These are phyloP conservation scores for Macroglossus sobrinus DNA, from an alignment of 2,113 vertebrate species.

Conservation along the genomic window DNA sequence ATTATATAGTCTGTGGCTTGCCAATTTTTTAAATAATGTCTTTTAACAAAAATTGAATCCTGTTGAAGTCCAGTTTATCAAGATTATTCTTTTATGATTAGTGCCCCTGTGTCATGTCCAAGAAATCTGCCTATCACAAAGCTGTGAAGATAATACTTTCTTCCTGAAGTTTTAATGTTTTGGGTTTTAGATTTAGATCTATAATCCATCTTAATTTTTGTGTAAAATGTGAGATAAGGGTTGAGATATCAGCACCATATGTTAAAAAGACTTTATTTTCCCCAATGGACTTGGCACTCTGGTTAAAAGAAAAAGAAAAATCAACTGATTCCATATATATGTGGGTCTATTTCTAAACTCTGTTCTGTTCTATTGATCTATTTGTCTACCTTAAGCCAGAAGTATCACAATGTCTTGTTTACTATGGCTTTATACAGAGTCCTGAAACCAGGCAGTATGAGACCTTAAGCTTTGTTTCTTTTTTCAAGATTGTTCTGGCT, in stretches of 20 bases:
- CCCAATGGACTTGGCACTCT: not conserved
- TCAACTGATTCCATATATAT: not conserved
- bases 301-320: constrained; percentile 12
- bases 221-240: not conserved
- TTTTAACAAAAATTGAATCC: constrained; percentile 11
- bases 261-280: not conserved
- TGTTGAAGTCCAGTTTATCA: not conserved
- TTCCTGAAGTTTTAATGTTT: not conserved
- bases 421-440: not conserved
- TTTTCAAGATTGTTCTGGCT: not conserved
- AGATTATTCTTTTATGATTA: not conserved
- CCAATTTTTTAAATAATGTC: not conserved
- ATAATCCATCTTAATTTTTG: not conserved
- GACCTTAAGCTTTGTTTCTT: not conserved
- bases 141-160: not conserved
- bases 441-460: not conserved
- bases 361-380: not conserved
- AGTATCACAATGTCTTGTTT: not conserved
- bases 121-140: not conserved
- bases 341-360: not conserved
- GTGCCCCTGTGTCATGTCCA: not conserved
- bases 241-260: not conserved
- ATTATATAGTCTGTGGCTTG: not conserved
- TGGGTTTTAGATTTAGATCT: not conserved
- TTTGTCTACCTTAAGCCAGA: not conserved